Conservation (phyloP, 2,113 vertebrate species). For the Lophochroa leadbeateri region DNA sequence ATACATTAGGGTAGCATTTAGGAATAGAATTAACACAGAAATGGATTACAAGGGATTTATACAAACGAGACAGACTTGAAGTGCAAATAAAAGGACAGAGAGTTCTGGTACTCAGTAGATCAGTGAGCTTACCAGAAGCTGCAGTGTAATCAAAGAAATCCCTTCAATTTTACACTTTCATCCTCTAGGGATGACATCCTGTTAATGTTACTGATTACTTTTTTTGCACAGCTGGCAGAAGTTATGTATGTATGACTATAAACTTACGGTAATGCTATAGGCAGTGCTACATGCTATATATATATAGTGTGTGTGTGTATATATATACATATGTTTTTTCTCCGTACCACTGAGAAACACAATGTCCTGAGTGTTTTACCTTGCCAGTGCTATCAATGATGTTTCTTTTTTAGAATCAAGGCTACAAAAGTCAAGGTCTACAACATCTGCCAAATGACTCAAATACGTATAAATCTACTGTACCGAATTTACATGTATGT, state of each 20-base stretch:
- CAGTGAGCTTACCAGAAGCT: background rate
- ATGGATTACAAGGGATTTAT: background rate
- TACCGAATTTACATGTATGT: background rate
- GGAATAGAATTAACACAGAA: background rate
- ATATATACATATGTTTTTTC: background rate
- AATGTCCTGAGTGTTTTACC: background rate
- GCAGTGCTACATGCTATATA: background rate
- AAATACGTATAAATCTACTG: background rate
- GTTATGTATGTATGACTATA: background rate
- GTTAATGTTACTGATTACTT: background rate
- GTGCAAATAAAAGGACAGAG: background rate
- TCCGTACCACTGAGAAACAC: background rate
- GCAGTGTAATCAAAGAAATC: background rate
- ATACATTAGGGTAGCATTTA: background rate
- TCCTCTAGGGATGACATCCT: background rate
- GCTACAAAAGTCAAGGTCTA: background rate
- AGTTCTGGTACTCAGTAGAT: background rate
- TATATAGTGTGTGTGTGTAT: background rate
- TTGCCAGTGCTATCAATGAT: accelerated
- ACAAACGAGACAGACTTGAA: background rate
- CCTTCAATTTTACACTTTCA: background rate
- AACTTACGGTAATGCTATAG: background rate
- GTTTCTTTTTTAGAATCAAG: background rate
- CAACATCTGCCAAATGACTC: background rate
- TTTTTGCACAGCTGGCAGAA: background rate